Evolutionary conservation across 1,140 invertebrate genomes (phyloP).

Genomic region (Lasaia peninsularis): DNA sequence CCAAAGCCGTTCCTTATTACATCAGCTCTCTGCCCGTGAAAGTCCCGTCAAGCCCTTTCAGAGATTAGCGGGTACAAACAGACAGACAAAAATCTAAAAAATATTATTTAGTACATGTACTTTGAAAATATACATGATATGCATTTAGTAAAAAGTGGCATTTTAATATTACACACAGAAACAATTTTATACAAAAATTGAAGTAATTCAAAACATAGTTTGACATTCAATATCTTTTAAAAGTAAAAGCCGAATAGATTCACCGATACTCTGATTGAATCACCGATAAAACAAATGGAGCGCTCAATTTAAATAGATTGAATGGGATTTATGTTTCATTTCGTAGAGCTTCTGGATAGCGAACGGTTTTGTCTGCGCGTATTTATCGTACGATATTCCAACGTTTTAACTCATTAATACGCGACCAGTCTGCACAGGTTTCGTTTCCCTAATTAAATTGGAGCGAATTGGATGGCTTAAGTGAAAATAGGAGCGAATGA

Average conservation of each 20-base stretch:
- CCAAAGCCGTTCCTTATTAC: too few relatives aligned
- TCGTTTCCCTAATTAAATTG: slow-evolving; percentile 26
- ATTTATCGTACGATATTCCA: slow-evolving; percentile 28
- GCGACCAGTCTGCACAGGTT: slow-evolving; percentile 19
- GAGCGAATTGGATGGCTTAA: slow-evolving; percentile 27
- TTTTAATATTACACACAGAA: too few relatives aligned
- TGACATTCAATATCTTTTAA: neutral
- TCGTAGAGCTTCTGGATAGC: slow-evolving; percentile 46
- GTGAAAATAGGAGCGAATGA: slow-evolving; percentile 30
- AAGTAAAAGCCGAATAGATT: slow-evolving; percentile 38
- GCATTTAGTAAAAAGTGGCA: too few relatives aligned
- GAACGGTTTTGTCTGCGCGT: slow-evolving; percentile 24
- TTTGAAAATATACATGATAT: too few relatives aligned
- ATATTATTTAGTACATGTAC: too few relatives aligned
- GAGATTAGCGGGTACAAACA: too few relatives aligned
- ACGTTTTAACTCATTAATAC: slow-evolving; percentile 25
- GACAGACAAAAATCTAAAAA: too few relatives aligned
- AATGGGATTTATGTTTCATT: slow-evolving; percentile 70
- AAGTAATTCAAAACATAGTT: neutral
- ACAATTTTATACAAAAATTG: neutral
- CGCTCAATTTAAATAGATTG: slow-evolving; percentile 69
- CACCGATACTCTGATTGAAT: slow-evolving; percentile 56
- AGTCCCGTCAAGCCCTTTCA: too few relatives aligned
- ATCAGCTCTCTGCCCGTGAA: too few relatives aligned
- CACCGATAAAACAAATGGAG: slow-evolving; percentile 67